These are phyloP conservation scores for Trilocha varians DNA, from an alignment of 2,888 invertebrate genomes.

Conservation along the genomic window DNA sequence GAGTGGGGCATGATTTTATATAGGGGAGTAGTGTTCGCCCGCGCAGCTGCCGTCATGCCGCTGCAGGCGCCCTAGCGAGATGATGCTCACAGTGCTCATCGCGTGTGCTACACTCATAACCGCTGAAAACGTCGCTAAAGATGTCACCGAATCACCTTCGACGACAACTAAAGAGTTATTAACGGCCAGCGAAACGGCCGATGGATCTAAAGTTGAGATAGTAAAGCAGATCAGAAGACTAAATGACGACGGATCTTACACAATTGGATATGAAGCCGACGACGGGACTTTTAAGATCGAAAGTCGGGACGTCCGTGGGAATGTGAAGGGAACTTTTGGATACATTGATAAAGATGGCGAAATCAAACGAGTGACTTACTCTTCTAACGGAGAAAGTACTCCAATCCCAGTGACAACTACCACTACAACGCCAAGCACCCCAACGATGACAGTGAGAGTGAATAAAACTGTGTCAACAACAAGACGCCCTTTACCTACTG, in stretches of 20 bases:
- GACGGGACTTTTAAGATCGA: slow-evolving; percentile 91
- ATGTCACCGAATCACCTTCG: slow-evolving; percentile 31
- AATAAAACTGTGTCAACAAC: slow-evolving; percentile 70
- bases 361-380: slow-evolving; percentile 85
- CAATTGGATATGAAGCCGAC: slow-evolving; percentile 88
- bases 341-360: slow-evolving; percentile 84
- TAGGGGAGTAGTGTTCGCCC: slow-evolving; percentile 49
- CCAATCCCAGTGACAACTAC: slow-evolving; percentile 46
- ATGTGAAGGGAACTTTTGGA: slow-evolving; percentile 88
- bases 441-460: slow-evolving; percentile 63
- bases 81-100: slow-evolving; percentile 51
- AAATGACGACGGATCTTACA: slow-evolving; percentile 88
- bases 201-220: slow-evolving; percentile 81
- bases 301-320: slow-evolving; percentile 83
- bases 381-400: slow-evolving; percentile 67
- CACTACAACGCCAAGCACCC: slow-evolving; percentile 39
- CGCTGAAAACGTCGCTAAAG: slow-evolving; percentile 32
- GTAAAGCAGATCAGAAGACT: slow-evolving; percentile 86
- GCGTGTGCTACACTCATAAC: slow-evolving; percentile 40
- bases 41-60: slow-evolving; percentile 63
- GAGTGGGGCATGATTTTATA: slow-evolving; percentile 71
- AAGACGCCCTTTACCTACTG: slow-evolving; percentile 62
- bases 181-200: slow-evolving; percentile 76
- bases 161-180: slow-evolving; percentile 70
- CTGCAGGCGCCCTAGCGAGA: slow-evolving; percentile 52